A percentile compares a stretch with the other conserved stretches of the same genome.
These are phyloP conservation scores for Hecatera dysodea DNA, from an alignment of 2,888 invertebrate species.

Conservation along the genomic window DNA sequence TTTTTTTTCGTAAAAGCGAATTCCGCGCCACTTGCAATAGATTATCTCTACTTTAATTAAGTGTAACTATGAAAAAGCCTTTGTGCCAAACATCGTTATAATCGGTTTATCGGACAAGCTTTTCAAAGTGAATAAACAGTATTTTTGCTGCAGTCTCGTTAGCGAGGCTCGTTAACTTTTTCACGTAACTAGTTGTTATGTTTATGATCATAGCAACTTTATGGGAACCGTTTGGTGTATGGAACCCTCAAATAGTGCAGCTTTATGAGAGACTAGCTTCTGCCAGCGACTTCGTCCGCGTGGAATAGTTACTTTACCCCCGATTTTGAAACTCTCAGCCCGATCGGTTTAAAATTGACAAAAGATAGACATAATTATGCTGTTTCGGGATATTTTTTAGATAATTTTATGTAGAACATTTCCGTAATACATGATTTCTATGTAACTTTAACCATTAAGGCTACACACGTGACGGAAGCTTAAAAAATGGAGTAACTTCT, in stretches of 20 bases:
- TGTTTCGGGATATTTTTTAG: too few relatives aligned
- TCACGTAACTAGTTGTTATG: constrained; percentile 28
- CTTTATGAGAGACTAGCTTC: constrained; percentile 14
- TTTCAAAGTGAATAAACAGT: constrained; percentile 70
- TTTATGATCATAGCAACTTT: background rate
- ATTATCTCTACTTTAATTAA: constrained; percentile 65
- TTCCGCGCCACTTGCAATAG: constrained; percentile 38
- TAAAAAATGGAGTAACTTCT: too few relatives aligned
- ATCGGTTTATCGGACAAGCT: constrained; percentile 78
- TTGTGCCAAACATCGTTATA: constrained; percentile 69
- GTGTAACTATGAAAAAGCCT: constrained; percentile 63
- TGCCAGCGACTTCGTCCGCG: too few relatives aligned
- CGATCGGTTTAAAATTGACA: too few relatives aligned
- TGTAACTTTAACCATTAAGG: too few relatives aligned
- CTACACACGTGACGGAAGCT: too few relatives aligned
- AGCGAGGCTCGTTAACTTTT: constrained; percentile 58
- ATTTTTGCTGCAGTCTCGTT: constrained; percentile 65
- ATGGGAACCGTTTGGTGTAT: background rate
- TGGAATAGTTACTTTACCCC: too few relatives aligned
- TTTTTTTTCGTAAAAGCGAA: constrained; percentile 36
- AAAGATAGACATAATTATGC: too few relatives aligned
- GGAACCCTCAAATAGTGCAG: background rate
- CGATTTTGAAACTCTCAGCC: too few relatives aligned
- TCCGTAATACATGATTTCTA: too few relatives aligned
- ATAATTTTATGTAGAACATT: too few relatives aligned